Evolutionary conservation across 2,113 vertebrate species (phyloP).

Genomic region (Psammodynastes pulverulentus): DNA sequence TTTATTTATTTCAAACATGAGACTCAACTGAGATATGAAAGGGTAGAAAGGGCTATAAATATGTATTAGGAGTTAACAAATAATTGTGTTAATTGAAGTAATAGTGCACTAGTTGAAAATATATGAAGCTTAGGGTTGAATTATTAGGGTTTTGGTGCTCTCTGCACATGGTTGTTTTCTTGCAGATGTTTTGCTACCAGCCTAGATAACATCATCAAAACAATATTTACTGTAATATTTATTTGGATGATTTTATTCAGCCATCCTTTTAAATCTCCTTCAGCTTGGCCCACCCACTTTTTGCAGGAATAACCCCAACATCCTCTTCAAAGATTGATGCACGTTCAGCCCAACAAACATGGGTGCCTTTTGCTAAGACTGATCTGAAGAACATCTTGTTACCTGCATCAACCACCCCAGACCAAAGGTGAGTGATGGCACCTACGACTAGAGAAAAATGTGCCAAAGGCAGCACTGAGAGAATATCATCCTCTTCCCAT

Average conservation of each 20-base stretch:
- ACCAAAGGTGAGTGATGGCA: neutral
- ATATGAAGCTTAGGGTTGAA: neutral
- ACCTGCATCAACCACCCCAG: neutral
- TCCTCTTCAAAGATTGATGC: neutral
- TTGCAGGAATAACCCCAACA: neutral
- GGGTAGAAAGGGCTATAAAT: neutral
- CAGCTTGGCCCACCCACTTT: neutral
- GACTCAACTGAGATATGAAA: neutral
- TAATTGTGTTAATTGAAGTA: neutral
- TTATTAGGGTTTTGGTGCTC: neutral
- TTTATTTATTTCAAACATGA: neutral
- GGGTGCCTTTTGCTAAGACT: neutral
- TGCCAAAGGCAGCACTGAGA: neutral
- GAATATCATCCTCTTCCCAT: neutral
- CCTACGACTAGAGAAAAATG: accelerated
- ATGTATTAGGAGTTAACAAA: neutral
- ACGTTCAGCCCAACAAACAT: neutral
- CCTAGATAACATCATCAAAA: neutral
- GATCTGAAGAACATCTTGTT: neutral
- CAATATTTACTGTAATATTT: neutral
- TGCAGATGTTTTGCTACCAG: neutral
- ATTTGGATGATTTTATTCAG: neutral
- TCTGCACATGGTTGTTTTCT: neutral
- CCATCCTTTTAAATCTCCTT: neutral
- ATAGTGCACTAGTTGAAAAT: neutral